These are phyloP conservation scores for Zosterops lateralis DNA, from an alignment of 2,113 vertebrate species.

Conservation along the genomic window DNA sequence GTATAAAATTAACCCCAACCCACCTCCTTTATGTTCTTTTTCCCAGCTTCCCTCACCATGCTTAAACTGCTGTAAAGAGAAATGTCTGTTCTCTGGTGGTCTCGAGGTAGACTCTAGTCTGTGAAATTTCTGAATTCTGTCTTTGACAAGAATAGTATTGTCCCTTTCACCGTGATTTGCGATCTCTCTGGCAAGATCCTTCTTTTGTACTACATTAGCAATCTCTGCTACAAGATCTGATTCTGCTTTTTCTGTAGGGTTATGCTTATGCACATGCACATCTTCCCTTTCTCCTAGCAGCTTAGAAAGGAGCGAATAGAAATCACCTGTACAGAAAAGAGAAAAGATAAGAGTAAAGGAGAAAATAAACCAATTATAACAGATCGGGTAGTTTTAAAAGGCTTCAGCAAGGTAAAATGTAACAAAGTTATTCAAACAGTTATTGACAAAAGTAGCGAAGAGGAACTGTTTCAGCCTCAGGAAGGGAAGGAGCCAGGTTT, in stretches of 20 bases:
- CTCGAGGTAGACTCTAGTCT: constrained; percentile 86
- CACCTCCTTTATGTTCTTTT: constrained; percentile 83
- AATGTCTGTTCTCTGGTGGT: constrained; percentile 75
- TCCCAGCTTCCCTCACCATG: constrained; percentile 72
- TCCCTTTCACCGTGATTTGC: constrained; percentile 74
- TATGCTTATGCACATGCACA: constrained; percentile 84
- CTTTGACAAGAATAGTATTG: constrained; percentile 84
- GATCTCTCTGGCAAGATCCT: constrained; percentile 81
- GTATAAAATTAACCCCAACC: constrained; percentile 73
- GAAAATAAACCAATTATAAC: constrained; percentile 5
- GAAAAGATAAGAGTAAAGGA: constrained; percentile 59
- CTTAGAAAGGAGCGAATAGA: constrained; percentile 94
- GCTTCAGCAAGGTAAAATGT: neutral
- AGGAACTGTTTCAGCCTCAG: neutral
- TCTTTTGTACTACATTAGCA: constrained; percentile 89
- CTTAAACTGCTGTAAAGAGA: constrained; percentile 68
- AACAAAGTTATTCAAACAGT: neutral
- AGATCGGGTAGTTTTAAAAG: neutral
- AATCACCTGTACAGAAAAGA: constrained; percentile 86
- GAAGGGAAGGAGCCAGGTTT: neutral
- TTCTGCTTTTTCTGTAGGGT: constrained; percentile 83
- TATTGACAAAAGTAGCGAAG: neutral
- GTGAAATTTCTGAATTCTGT: constrained; percentile 95
- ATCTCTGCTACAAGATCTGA: constrained; percentile 86
- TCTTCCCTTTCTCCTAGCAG: constrained; percentile 90